These are phyloP conservation scores for Leiothrix lutea DNA, from an alignment of 2,113 vertebrate species.

Conservation along the genomic window DNA sequence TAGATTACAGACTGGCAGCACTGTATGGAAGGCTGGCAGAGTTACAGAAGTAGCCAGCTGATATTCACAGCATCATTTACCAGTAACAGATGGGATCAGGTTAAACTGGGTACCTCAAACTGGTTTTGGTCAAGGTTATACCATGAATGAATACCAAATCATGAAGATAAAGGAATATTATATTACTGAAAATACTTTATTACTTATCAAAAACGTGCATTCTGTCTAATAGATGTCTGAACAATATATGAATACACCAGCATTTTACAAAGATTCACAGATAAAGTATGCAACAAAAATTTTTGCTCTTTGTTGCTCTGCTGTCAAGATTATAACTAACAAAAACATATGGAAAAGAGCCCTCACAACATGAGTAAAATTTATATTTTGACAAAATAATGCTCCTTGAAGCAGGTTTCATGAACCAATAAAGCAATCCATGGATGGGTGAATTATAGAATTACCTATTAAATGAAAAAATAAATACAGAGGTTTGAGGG, in stretches of 20 bases:
- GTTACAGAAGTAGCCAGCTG: neutral
- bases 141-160: neutral
- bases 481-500: slow-evolving; percentile 20
- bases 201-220: neutral
- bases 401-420: slow-evolving; percentile 22
- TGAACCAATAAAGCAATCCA: slow-evolving; percentile 35
- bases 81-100: neutral
- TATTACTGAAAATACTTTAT: neutral
- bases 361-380: slow-evolving; percentile 1
- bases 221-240: neutral
- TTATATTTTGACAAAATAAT: slow-evolving; percentile 44
- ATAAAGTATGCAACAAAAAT: slow-evolving; percentile 12
- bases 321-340: slow-evolving; percentile 29
- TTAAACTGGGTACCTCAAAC: neutral
- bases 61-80: neutral
- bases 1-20: neutral
- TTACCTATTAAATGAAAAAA: slow-evolving; percentile 51
- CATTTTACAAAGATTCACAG: neutral
- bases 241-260: neutral
- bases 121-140: slow-evolving; percentile 25
- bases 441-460: slow-evolving; percentile 42
- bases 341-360: neutral
- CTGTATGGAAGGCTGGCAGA: neutral
- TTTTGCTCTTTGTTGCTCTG: neutral
- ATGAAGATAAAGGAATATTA: neutral